phyloP scores from a whole-genome alignment of 2,888 invertebrate species.

The Heliconius cydno region DNA sequence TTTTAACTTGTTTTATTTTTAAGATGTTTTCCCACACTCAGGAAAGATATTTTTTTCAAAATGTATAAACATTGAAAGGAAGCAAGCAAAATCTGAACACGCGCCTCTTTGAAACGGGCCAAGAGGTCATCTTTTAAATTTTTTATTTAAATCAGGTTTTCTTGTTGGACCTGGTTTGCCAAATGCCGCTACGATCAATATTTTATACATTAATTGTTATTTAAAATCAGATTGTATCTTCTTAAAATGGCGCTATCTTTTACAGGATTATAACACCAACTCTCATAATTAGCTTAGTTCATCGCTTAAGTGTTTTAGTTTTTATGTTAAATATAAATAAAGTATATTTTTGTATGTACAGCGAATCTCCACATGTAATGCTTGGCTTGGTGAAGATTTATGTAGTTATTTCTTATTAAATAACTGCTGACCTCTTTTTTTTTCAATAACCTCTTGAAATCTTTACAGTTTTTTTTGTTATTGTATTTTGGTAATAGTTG shows the following conservation, averaged over 20 bases:
- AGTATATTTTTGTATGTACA: neutral
- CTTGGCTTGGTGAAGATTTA: neutral
- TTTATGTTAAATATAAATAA: neutral
- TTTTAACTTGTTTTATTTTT: neutral
- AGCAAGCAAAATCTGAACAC: neutral
- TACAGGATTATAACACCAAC: slow-evolving; percentile 36
- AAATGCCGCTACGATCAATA: neutral
- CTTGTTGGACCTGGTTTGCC: neutral
- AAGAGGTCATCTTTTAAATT: neutral
- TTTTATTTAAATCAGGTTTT: neutral
- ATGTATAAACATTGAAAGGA: neutral
- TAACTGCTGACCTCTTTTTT: slow-evolving; percentile 10
- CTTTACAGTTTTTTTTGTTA: neutral
- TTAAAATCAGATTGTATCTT: neutral
- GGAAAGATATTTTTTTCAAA: neutral
- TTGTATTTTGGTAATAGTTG: neutral
- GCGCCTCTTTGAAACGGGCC: neutral
- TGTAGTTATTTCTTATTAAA: neutral
- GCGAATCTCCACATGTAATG: neutral
- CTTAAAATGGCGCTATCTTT: slow-evolving; percentile 36
- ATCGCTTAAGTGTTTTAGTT: neutral
- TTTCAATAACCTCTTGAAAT: neutral
- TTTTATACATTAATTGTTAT: neutral
- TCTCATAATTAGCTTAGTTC: slow-evolving; percentile 30
- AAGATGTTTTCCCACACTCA: too few relatives aligned